Evolutionary conservation across 2,113 vertebrate genomes (phyloP).

Genomic region (Heterocephalus glaber): DNA sequence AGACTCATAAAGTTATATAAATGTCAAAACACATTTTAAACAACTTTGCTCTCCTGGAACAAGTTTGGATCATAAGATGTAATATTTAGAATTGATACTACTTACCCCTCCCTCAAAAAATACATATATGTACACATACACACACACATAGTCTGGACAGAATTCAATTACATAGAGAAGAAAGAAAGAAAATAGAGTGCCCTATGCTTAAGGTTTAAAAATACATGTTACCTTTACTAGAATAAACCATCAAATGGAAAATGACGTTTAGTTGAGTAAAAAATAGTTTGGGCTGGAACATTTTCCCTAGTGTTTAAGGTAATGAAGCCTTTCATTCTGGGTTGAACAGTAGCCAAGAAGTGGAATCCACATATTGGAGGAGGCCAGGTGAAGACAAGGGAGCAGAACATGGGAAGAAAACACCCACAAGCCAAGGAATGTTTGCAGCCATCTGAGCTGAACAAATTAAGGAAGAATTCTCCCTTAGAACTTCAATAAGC

Average conservation of each 20-base stretch:
- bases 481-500: not conserved
- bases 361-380: not conserved
- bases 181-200: not conserved
- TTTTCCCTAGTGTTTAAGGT: not conserved
- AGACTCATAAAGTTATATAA: not conserved
- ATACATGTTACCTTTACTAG: not conserved
- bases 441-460: not conserved
- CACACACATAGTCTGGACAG: not conserved
- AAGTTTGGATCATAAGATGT: conserved; percentile 44
- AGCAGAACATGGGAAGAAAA: not conserved
- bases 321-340: not conserved
- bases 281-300: not conserved
- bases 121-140: not conserved
- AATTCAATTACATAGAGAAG: conserved; percentile 11
- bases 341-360: not conserved
- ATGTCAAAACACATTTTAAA: not conserved
- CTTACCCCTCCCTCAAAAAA: too few relatives aligned
- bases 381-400: not conserved
- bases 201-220: too few relatives aligned
- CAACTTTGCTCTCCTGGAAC: not conserved
- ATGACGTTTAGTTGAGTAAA: not conserved
- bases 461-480: not conserved
- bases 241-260: not conserved
- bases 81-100: not conserved
- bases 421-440: not conserved